Base-by-base conservation (phyloP, 2,797 vertebrate species). In the Siniperca scherzeri region DNA sequence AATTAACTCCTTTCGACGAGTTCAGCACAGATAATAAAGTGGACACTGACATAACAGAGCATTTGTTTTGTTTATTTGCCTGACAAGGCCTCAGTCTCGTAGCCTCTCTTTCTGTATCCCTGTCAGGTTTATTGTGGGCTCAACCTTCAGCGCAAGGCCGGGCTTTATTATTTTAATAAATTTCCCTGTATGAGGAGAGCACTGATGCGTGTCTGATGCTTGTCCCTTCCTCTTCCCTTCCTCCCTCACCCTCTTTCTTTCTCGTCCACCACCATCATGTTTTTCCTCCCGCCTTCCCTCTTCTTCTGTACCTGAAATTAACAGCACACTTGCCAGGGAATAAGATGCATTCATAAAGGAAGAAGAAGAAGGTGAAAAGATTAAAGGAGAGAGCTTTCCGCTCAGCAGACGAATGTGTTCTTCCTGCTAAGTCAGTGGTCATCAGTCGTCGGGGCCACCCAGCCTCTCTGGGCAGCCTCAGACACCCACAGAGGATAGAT, bases 151-250 rank as follows among this genome's bases (percentile, higher is more conserved):
- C 56, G 61, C 84, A 69, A 82, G 77, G 77, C 88, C 75, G 60
- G 67, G 76, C 85, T 91, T 92, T 93, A 93, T 94, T 94, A 90
- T 95, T 95, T 94, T 90, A 93, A 94, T 92, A 94, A 93, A 93
- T 90, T 90, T 84, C 82, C 69, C 70, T 25, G 53, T 83, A 87
- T 92, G 84, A 91, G 80, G 86, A 53, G 75, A 81, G 88, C 87
- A 80, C 69, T 60, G 89, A 71, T 85, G 88, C 87, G 65, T 92
- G 78, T 80, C 88, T 90, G 88, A 91, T 87, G 61, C 70, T 77
- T 78, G 80, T 80, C 86, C 80, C 82, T 83, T 62, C 76, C 70
- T 69, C 57, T 73, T 68, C 66, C 50, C 60, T 42, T 75, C 50
- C 75, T 84, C 77, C 48, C 56, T 22, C 67, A 17, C 65, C 50